Conservation (phyloP, 2,888 invertebrate species). For the Drosophila neoperkinsi region DNA sequence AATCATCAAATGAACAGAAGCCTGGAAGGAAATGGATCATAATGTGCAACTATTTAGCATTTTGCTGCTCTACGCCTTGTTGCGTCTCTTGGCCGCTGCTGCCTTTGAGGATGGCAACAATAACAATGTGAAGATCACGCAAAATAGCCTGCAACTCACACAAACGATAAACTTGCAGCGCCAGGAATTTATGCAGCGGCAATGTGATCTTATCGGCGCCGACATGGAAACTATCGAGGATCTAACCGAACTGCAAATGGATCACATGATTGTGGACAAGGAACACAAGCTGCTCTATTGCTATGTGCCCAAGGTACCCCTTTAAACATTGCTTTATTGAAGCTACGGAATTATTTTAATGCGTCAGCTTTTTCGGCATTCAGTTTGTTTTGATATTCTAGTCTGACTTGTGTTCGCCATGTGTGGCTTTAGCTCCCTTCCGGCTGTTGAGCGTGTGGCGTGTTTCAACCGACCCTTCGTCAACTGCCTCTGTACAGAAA, state of each 20-base stretch:
- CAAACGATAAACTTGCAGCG: constrained; percentile 88
- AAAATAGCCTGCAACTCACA: constrained; percentile 87
- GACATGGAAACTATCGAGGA: constrained; percentile 84
- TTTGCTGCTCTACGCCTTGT: constrained; percentile 48
- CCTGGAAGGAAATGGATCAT: constrained; percentile 37
- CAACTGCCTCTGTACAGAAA: constrained; percentile 21
- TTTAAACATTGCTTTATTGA: constrained; percentile 9
- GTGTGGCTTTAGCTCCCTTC: constrained; percentile 42
- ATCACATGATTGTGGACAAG: constrained; percentile 94
- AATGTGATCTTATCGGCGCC: constrained; percentile 87
- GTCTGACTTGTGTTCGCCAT: constrained; percentile 30
- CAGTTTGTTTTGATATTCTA: constrained; percentile 3
- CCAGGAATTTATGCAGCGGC: constrained; percentile 88
- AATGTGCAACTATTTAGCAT: constrained; percentile 45
- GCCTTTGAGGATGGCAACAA: constrained; percentile 84
- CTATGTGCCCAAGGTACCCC: constrained; percentile 96
- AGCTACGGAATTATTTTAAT: constrained; percentile 11
- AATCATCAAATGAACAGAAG: constrained; percentile 5
- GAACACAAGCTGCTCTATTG: constrained; percentile 94
- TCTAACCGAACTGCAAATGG: constrained; percentile 87
- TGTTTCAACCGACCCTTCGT: constrained; percentile 28
- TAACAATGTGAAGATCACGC: constrained; percentile 84
- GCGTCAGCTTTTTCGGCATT: constrained; percentile 17
- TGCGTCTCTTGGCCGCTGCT: constrained; percentile 60
- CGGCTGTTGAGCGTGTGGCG: constrained; percentile 13